A percentile compares a stretch with the other conserved stretches of the same genome.
These are phyloP conservation scores for Periophthalmus magnuspinnatus DNA, from an alignment of 2,797 vertebrate genomes.

Conservation along the genomic window DNA sequence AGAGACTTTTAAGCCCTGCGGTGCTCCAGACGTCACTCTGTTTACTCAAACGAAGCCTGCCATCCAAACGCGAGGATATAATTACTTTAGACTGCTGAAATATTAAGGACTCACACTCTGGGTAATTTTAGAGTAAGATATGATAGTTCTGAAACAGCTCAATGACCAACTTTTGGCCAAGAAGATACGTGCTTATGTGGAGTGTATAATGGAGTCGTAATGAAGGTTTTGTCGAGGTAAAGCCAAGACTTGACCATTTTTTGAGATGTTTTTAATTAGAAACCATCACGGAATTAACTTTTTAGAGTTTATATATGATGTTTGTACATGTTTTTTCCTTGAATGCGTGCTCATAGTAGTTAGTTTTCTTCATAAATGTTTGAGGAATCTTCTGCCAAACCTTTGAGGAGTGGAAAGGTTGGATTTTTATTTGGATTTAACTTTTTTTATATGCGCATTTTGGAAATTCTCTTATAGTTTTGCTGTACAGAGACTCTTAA, in stretches of 20 bases:
- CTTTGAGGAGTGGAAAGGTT: too few species aligned
- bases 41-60: constrained; percentile 52
- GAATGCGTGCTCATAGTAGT: background rate
- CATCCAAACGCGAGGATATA: constrained; percentile 60
- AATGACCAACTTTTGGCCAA: background rate
- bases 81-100: constrained; percentile 59
- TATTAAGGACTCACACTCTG: constrained; percentile 55
- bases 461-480: background rate
- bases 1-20: constrained; percentile 22
- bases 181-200: background rate
- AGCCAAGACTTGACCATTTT: background rate
- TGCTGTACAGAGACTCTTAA: background rate
- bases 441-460: background rate
- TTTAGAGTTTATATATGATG: background rate
- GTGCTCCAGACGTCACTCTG: constrained; percentile 31
- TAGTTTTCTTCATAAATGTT: background rate
- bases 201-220: background rate
- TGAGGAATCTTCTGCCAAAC: background rate
- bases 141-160: constrained; percentile 35
- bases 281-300: background rate
- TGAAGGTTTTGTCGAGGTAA: background rate
- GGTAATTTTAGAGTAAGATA: constrained; percentile 50
- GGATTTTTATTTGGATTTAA: background rate
- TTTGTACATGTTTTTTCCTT: background rate
- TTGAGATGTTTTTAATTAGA: background rate